Conservation (phyloP, 1,140 invertebrate genomes). For the Drosophila navojoa region DNA sequence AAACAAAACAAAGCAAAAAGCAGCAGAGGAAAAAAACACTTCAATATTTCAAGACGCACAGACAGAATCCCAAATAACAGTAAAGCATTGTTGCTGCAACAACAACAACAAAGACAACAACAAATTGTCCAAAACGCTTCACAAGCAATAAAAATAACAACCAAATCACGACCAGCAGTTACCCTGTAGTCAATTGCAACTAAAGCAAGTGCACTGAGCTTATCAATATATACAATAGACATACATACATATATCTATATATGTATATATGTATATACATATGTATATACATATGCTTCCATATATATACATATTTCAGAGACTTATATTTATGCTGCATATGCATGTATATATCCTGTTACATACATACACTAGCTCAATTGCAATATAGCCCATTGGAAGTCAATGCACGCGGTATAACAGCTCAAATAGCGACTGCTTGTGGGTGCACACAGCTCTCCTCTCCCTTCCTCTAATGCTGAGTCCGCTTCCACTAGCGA, state of each 20-base stretch:
- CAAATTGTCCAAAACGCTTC: conserved; percentile 25
- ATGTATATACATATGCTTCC: neutral
- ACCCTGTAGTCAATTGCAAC: neutral
- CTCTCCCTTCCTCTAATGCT: neutral
- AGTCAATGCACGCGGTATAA: neutral
- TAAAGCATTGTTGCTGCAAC: conserved; percentile 25
- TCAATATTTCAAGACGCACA: conserved; percentile 31
- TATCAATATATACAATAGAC: too few relatives aligned
- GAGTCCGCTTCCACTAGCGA: neutral
- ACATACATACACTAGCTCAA: neutral
- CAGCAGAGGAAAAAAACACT: conserved; percentile 26
- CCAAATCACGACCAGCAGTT: neutral
- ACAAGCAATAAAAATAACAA: conserved; percentile 5
- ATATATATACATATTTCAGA: neutral
- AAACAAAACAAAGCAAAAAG: conserved; percentile 29
- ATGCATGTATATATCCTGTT: neutral
- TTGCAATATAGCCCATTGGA: neutral
- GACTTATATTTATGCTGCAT: neutral
- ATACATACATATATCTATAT: neutral
- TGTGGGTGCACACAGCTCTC: conserved; percentile 32
- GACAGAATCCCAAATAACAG: conserved; percentile 37
- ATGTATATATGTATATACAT: too few relatives aligned
- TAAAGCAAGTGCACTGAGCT: neutral
- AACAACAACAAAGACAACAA: conserved; percentile 2
- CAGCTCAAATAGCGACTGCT: conserved; percentile 1